Percentiles rank a stretch among this genome's conserved stretches.
These are phyloP conservation scores for Eleginops maclovinus DNA, from an alignment of 2,113 vertebrate genomes.

Conservation along the genomic window DNA sequence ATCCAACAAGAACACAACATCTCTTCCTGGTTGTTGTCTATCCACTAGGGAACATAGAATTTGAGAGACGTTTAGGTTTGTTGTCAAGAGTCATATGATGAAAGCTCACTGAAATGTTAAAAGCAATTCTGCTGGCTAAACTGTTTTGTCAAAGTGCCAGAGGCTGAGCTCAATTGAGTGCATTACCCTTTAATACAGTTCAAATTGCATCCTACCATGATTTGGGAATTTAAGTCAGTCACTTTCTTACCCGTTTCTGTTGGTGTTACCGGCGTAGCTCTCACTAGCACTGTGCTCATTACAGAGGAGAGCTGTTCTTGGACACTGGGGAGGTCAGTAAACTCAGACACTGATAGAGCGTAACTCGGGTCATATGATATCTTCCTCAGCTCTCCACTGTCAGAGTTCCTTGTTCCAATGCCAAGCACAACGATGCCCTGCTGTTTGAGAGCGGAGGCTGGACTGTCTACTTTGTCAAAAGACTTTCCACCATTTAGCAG, in stretches of 20 bases:
- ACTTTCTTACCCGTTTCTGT: conserved; percentile 47
- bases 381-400: conserved; percentile 2
- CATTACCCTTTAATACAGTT: not conserved
- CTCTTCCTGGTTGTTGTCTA: conserved; percentile 15
- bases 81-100: too few relatives aligned
- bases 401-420: too few relatives aligned
- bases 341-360: conserved; percentile 58
- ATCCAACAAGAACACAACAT: conserved; percentile 77
- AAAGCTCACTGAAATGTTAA: too few relatives aligned
- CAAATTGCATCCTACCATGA: not conserved
- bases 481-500: too few relatives aligned
- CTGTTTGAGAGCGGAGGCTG: too few relatives aligned
- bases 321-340: conserved; percentile 56
- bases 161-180: not conserved
- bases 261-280: conserved; percentile 15
- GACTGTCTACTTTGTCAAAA: too few relatives aligned
- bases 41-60: not conserved
- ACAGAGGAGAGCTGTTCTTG: conserved; percentile 51
- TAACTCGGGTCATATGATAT: conserved; percentile 57
- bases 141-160: not conserved
- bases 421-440: too few relatives aligned
- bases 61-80: too few relatives aligned
- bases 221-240: not conserved
- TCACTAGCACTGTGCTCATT: conserved; percentile 13
- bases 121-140: not conserved